Evolutionary conservation across 2,113 vertebrate species (phyloP).

Genomic region (Sturnus vulgaris): DNA sequence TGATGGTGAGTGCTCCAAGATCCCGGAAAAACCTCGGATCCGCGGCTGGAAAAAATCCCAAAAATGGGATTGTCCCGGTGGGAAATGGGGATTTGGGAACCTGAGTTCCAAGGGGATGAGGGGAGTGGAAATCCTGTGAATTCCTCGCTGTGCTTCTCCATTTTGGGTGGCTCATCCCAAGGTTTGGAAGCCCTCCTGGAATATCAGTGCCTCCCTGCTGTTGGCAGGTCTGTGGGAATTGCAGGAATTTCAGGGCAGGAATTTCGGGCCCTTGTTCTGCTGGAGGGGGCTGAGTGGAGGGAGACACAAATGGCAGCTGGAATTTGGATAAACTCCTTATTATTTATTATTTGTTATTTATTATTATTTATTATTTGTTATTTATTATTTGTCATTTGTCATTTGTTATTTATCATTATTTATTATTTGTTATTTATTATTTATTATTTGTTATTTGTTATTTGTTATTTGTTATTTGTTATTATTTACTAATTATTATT

Average conservation of each 20-base stretch:
- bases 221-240: neutral
- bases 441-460: no score
- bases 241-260: neutral
- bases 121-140: neutral
- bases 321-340: neutral
- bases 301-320: neutral
- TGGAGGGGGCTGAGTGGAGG: neutral
- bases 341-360: neutral
- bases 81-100: neutral
- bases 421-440: no score
- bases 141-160: neutral
- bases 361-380: no score
- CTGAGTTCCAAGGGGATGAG: neutral
- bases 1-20: conserved; percentile 66
- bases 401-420: no score
- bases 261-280: neutral
- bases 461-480: no score
- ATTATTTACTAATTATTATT: no score
- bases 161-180: neutral
- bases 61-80: neutral
- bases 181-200: neutral
- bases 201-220: neutral
- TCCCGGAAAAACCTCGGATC: accelerated
- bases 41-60: neutral
- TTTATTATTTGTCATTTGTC: no score